Evolutionary conservation across 1,140 invertebrate genomes (phyloP), one percentile per base, ranked within the genome.

Genomic region (Drosophila tristis): DNA sequence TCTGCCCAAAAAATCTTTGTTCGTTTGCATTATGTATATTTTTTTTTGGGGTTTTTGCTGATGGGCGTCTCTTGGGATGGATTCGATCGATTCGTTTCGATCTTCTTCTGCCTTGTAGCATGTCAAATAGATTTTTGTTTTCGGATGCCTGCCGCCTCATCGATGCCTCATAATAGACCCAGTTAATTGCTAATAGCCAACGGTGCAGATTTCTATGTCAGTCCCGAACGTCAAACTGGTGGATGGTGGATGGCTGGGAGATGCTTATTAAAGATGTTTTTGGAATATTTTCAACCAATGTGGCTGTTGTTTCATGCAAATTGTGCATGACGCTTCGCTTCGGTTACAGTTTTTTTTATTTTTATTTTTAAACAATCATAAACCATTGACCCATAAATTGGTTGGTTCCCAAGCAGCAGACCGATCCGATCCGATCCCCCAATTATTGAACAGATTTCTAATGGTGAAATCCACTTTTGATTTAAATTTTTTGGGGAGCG

Each of bases 171-270:
- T 89, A 89, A 89, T 89, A 89, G 85, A 81, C 84, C 84, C 84
- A 89, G 84, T 89, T 89, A 89, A 89, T 89, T 89, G 84, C 84
- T 89, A 89, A 89, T 89, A 89, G 84, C 84, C 84, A 82, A 89
- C 84, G 84, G 84, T 87, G 84, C 84, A 87, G 84, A 87, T 87
- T 87, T 87, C 84, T 87, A 78, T 89, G 84, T 87, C 84, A 89
- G 79, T 29, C 74, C 49, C 61, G 55, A 64, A 87, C 78, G 82
- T 86, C 81, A 86, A 86, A 64, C 80, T 39, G 3, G 3, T 39
- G 11, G 31, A 35, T 11, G 9, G 31, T 35, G 31, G 31, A 9
- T 11, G 31, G 35, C 11, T 39, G 35, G 73, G 43, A 61, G 63
- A 77, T 85, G 82, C 84, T 87, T 87, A 87, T 87, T 89, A 87